Evolutionary conservation across 2,888 invertebrate genomes (phyloP).

Genomic region (Dryomyza anilis): DNA sequence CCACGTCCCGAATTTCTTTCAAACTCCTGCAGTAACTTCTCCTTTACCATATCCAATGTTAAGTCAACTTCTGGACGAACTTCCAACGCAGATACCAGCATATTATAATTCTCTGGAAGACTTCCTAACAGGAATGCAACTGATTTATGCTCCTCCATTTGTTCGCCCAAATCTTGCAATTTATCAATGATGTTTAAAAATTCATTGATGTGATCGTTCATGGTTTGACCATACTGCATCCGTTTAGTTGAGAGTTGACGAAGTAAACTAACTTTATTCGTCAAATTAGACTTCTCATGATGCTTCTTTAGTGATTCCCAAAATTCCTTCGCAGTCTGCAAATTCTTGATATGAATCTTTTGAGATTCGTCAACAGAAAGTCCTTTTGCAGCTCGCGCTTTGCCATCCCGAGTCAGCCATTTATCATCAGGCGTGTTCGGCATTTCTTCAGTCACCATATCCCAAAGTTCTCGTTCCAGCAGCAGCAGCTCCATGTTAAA

Average conservation of each 20-base stretch:
- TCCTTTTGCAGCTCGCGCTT: slow-evolving; percentile 19
- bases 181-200: slow-evolving; percentile 18
- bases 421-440: slow-evolving; percentile 3
- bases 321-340: background rate
- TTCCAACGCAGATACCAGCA: slow-evolving; percentile 25
- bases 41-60: slow-evolving; percentile 22
- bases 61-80: slow-evolving; percentile 23
- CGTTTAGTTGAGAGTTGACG: slow-evolving; percentile 12
- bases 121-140: slow-evolving; percentile 24
- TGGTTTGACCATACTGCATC: slow-evolving; percentile 4
- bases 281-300: too few species aligned
- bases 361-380: slow-evolving; percentile 18
- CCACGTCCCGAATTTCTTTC: slow-evolving; percentile 17
- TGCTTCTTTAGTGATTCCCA: too few species aligned
- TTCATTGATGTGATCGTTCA: slow-evolving; percentile 26
- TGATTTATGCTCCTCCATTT: slow-evolving; percentile 19
- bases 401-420: slow-evolving; percentile 21
- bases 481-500: too few species aligned
- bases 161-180: slow-evolving; percentile 26
- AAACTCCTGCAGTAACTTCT: slow-evolving; percentile 29
- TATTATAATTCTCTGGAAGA: slow-evolving; percentile 18
- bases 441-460: too few species aligned
- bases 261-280: background rate
- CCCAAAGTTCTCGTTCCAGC: too few species aligned
- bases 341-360: slow-evolving; percentile 8